These are phyloP conservation scores for Lasiurus cinereus DNA, from an alignment of 2,113 vertebrate species.

Conservation along the genomic window DNA sequence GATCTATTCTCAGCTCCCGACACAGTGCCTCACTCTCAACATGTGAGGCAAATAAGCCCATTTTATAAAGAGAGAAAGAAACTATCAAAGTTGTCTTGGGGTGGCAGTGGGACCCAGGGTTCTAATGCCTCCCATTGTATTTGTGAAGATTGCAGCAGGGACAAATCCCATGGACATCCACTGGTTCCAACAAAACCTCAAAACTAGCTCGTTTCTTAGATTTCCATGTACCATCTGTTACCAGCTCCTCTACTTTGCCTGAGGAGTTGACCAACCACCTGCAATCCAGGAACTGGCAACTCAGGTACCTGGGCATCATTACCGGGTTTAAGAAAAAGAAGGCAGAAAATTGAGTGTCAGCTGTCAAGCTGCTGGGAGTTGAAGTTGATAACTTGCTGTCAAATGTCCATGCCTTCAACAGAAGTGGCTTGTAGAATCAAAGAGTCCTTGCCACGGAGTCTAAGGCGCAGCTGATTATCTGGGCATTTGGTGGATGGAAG, in stretches of 20 bases:
- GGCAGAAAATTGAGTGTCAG: not conserved
- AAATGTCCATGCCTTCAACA: not conserved
- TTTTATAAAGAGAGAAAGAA: not conserved
- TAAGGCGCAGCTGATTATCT: not conserved
- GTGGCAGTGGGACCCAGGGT: not conserved
- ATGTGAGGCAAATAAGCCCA: not conserved
- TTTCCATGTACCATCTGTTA: not conserved
- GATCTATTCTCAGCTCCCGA: not conserved
- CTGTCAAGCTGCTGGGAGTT: not conserved
- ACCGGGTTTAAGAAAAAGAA: not conserved
- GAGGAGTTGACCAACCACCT: not conserved
- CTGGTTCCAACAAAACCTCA: not conserved
- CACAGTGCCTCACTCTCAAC: not conserved
- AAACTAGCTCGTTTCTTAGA: not conserved
- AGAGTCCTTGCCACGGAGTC: fast-evolving
- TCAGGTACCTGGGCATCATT: not conserved
- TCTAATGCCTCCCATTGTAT: not conserved
- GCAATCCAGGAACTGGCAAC: not conserved
- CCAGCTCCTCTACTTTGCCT: not conserved
- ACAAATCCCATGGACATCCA: fast-evolving
- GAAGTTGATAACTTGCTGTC: not conserved
- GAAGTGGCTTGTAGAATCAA: not conserved
- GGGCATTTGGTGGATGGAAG: fast-evolving
- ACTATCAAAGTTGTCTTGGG: not conserved
- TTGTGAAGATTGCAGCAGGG: not conserved